These are phyloP conservation scores for Trachymyrmex cornetzi DNA, from an alignment of 1,140 invertebrate species.

Conservation along the genomic window DNA sequence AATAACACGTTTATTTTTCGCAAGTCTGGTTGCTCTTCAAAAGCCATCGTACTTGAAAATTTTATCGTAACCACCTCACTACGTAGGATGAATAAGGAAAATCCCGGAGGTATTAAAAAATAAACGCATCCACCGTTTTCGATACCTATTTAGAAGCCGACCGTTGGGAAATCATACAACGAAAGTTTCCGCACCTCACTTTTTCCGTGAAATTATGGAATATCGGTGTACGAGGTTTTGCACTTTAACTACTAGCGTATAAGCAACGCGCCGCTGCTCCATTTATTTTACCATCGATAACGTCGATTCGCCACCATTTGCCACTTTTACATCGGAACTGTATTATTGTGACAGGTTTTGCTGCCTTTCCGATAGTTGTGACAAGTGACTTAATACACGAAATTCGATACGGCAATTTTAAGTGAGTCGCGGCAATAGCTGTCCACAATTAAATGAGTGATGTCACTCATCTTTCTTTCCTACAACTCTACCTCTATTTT, in stretches of 20 bases:
- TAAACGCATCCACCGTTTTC: slow-evolving; percentile 52
- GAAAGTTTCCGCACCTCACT: slow-evolving; percentile 58
- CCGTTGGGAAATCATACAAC: slow-evolving; percentile 61
- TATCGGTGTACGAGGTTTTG: slow-evolving; percentile 74
- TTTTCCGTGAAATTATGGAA: slow-evolving; percentile 67
- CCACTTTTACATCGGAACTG: slow-evolving; percentile 62
- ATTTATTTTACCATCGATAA: slow-evolving; percentile 70
- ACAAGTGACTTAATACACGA: slow-evolving; percentile 49
- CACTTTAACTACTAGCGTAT: slow-evolving; percentile 71
- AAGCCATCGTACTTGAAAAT: slow-evolving; percentile 29
- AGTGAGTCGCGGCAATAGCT: slow-evolving; percentile 46
- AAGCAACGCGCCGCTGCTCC: slow-evolving; percentile 42
- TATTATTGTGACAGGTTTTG: slow-evolving; percentile 58
- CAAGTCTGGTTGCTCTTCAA: slow-evolving; percentile 23
- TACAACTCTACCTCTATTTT: neutral
- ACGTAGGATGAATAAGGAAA: slow-evolving; percentile 34
- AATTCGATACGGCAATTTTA: slow-evolving; percentile 48
- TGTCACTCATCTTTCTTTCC: slow-evolving; percentile 14
- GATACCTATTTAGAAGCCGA: slow-evolving; percentile 57
- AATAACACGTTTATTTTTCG: neutral
- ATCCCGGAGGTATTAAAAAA: slow-evolving; percentile 58
- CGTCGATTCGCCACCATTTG: slow-evolving; percentile 68
- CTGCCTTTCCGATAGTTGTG: slow-evolving; percentile 57
- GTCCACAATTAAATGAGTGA: slow-evolving; percentile 59
- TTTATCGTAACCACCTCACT: slow-evolving; percentile 11